Conservation (phyloP, 1,140 invertebrate species). For the Dinoponera quadriceps region DNA sequence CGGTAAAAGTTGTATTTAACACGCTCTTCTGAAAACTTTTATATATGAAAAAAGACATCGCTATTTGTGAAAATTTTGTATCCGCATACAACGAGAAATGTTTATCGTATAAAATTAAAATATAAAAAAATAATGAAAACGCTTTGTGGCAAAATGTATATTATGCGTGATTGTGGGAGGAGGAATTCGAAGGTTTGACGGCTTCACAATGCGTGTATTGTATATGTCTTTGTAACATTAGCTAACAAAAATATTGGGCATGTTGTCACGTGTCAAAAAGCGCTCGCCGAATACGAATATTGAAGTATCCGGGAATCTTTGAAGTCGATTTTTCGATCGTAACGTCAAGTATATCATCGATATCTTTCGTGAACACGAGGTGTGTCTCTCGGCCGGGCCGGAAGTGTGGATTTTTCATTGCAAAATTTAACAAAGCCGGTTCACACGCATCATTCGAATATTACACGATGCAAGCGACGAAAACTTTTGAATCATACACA, state of each 20-base stretch:
- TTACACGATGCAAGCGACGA: no score
- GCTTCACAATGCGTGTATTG: slow-evolving; percentile 47
- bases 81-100: background rate
- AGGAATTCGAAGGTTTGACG: slow-evolving; percentile 39
- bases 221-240: slow-evolving; percentile 51
- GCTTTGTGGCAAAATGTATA: background rate
- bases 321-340: slow-evolving; percentile 39
- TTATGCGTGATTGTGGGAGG: slow-evolving; percentile 9
- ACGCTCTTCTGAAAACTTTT: background rate
- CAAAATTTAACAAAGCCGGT: slow-evolving; percentile 32
- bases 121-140: slow-evolving; percentile 23
- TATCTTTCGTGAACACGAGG: slow-evolving; percentile 27
- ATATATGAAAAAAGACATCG: background rate
- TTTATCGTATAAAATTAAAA: background rate
- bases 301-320: slow-evolving; percentile 31
- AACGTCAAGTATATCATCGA: slow-evolving; percentile 47
- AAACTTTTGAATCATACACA: no score
- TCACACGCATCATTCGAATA: background rate
- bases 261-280: slow-evolving; percentile 46
- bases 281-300: slow-evolving; percentile 1
- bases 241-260: slow-evolving; percentile 30
- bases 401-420: slow-evolving; percentile 17
- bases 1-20: background rate
- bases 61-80: background rate
- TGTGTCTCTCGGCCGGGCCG: background rate